These are phyloP conservation scores for Scaeva pyrastri DNA, from an alignment of 2,888 invertebrate species.

Conservation along the genomic window DNA sequence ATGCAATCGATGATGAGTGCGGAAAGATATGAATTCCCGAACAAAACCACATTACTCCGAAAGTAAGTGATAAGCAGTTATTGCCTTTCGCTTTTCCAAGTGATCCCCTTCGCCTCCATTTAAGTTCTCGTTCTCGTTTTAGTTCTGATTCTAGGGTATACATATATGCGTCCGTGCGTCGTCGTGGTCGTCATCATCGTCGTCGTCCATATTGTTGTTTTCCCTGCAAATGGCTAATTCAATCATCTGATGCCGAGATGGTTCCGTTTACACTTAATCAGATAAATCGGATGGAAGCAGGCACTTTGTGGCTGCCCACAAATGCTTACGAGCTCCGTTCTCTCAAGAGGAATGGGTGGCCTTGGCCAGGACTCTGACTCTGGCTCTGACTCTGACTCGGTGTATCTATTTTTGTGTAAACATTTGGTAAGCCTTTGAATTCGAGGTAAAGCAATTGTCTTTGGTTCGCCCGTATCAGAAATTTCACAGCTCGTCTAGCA, in stretches of 20 bases:
- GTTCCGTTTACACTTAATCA: constrained; percentile 78
- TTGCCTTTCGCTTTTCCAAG: constrained; percentile 71
- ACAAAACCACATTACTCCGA: constrained; percentile 78
- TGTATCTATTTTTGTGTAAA: constrained; percentile 75
- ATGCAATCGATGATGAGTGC: constrained; percentile 75
- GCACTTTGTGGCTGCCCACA: constrained; percentile 78
- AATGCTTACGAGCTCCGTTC: constrained; percentile 57
- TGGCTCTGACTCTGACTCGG: constrained; percentile 40
- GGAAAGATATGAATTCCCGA: constrained; percentile 76
- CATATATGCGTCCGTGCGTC: constrained; percentile 27
- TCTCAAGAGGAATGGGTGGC: constrained; percentile 48
- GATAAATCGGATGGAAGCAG: constrained; percentile 77
- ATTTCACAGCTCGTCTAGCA: constrained; percentile 76
- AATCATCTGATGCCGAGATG: constrained; percentile 79
- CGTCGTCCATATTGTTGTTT: constrained; percentile 73
- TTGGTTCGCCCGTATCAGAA: constrained; percentile 72
- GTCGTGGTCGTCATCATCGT: background rate
- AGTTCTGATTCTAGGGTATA: too few species aligned
- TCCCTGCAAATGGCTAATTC: constrained; percentile 81
- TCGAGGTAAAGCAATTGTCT: constrained; percentile 61
- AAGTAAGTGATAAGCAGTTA: constrained; percentile 78
- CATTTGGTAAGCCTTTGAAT: constrained; percentile 66
- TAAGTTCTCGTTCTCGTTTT: background rate
- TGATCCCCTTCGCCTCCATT: constrained; percentile 40
- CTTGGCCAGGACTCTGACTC: constrained; percentile 8